These are phyloP conservation scores for Hirundo rustica DNA, from an alignment of 2,797 vertebrate genomes.

Conservation along the genomic window DNA sequence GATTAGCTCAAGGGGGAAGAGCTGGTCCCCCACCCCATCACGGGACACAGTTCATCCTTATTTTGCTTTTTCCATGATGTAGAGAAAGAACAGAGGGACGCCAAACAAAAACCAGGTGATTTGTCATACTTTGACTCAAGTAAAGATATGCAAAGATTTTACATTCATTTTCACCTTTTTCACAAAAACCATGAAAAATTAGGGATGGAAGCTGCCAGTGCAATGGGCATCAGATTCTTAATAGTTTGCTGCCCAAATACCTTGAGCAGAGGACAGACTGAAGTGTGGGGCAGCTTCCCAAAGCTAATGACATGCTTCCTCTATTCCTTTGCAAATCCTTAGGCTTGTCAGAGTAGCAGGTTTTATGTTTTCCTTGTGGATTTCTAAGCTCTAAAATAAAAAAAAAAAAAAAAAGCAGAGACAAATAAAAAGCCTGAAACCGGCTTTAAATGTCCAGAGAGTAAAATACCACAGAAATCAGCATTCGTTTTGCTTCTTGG, in stretches of 20 bases:
- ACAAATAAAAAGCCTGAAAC: not conserved
- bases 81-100: not conserved
- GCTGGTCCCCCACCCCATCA: not conserved
- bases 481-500: not conserved
- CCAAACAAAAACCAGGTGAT: not conserved
- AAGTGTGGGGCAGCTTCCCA: not conserved
- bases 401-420: not conserved
- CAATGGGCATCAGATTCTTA: not conserved
- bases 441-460: not conserved
- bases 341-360: not conserved
- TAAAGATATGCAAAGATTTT: not conserved
- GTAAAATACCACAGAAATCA: not conserved
- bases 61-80: not conserved
- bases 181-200: not conserved
- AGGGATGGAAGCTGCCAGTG: not conserved
- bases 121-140: not conserved
- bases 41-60: not conserved
- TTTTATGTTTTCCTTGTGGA: not conserved
- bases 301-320: not conserved
- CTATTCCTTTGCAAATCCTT: not conserved
- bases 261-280: not conserved
- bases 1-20: not conserved
- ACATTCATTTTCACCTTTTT: not conserved
- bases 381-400: not conserved
- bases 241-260: not conserved